Base-by-base conservation (phyloP, 2,113 vertebrate genomes). In the Varanus salvator region DNA sequence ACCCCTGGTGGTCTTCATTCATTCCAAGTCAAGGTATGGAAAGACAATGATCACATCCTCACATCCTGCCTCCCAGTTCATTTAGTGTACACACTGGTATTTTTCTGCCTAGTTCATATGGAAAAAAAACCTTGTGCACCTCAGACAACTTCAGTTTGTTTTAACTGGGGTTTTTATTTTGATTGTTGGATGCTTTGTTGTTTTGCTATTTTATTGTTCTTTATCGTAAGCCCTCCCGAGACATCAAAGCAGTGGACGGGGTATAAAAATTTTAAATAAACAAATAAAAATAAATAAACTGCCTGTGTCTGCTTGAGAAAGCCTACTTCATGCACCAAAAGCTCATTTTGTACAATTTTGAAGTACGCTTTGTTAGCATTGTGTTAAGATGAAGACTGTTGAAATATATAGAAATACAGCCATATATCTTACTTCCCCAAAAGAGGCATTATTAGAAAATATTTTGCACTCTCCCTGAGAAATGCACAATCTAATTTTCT, bases 271-370 rank as follows among this genome's bases (percentile, higher is more conserved):
- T 44, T 44, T 44, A 44, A 44, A 44, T 44, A 44, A 44, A 44
- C 38, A 44, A 44, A 44, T 44, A 44, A 44, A 44, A 44, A 44
- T 44, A 44, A 44, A 44, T 44, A 44, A 54, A 21, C 74, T 34
- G 34, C 72, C 72, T 76, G 17, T 21, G 44, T n/a, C 14, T 76
- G 27, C 69, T 23, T 44, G 17, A n/a, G 23, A 34, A 76, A 11
- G 74, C 74, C 75, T 8, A 8, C 54, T 9, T 77, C 75, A 77
- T 44, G 48, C 48, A 48, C 19, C 48, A 19, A 38, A 4, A 54
- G 48, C 27, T 52, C 15, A 2, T 52, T n/a, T 78, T 34, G 27
- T 12, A 11, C 0, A 0, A 0, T 69, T 1, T 23, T 48, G 31
- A 34, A 50, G 8, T 0, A 0, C 34, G 54, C 8, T 85, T 12